These are phyloP conservation scores for Apteryx mantelli DNA, from an alignment of 2,113 vertebrate species.

Conservation along the genomic window DNA sequence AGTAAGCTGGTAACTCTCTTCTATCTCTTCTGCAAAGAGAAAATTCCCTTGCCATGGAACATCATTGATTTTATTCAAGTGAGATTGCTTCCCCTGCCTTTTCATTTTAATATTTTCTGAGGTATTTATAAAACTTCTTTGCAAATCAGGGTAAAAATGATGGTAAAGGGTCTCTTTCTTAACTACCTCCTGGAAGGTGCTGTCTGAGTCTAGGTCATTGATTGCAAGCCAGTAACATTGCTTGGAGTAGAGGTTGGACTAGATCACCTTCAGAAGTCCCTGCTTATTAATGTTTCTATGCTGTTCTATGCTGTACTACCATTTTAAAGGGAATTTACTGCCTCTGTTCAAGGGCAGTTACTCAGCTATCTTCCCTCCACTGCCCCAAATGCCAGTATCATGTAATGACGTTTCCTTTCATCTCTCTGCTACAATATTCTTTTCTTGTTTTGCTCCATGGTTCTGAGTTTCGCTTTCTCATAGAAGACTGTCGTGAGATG, in stretches of 20 bases:
- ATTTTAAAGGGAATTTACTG: neutral
- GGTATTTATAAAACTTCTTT: neutral
- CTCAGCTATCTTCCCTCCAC: neutral
- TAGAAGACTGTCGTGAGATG: too few species aligned
- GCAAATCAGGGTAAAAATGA: neutral
- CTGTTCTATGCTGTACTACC: neutral
- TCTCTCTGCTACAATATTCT: too few species aligned
- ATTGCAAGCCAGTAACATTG: neutral
- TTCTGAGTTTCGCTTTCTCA: neutral
- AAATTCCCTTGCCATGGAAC: neutral
- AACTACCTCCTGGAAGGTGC: neutral
- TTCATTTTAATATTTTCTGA: neutral
- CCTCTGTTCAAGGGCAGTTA: neutral
- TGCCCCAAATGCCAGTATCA: neutral
- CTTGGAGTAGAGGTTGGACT: neutral
- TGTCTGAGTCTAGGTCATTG: neutral
- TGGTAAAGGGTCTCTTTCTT: neutral
- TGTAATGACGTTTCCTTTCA: too few species aligned
- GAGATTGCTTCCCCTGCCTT: neutral
- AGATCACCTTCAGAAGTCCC: neutral
- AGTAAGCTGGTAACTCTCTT: neutral
- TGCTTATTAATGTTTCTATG: neutral
- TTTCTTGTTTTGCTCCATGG: too few species aligned
- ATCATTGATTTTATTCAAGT: neutral
- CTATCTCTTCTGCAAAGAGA: neutral